Evolutionary conservation across 2,888 invertebrate genomes (phyloP), one percentile per base, ranked within the genome.

Genomic region (Apodemia hepburni): DNA sequence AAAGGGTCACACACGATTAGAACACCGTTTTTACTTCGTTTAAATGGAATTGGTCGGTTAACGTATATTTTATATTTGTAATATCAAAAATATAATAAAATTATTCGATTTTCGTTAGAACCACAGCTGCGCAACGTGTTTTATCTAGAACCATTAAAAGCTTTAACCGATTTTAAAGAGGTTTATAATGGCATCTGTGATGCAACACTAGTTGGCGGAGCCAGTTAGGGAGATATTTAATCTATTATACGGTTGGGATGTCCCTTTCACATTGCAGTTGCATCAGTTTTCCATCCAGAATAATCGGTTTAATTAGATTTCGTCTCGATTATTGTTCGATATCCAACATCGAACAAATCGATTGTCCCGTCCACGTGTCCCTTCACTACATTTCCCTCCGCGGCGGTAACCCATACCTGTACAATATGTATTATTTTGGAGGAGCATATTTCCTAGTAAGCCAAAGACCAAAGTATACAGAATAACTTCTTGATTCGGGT

Each of bases 21-120:
- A 27, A 57, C 57, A n/a, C 57, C 57, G 57, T 29, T 57, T 54
- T 29, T 57, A 57, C 57, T 57, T 57, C 57, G 29, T 57, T 57
- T 57, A 57, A 57, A 57, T 57, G 57, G 57, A 57, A 29, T 57
- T 29, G 29, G 57, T n/a, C 29, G 57, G 57, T 57, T 29, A 57
- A 57, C 57, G 22, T 27, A 57, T 29, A 57, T 27, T 57, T 57
- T 57, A 57, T 57, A 57, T 57, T 57, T 27, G 57, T 27, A 57
- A 57, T 57, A 57, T 57, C 57, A 57, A 12, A 57, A 57, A 57
- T 57, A 57, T 57, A 29, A 57, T 29, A 57, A 57, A 57, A 29
- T 57, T 57, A 57, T 15, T 57, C 29, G 12, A 57, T 27, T 57
- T 27, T 57, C 57, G 57, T 57, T 29, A 27, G 22, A 27, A 27